Conservation (phyloP, 2,113 vertebrate genomes). For the Oncorhynchus masou region DNA sequence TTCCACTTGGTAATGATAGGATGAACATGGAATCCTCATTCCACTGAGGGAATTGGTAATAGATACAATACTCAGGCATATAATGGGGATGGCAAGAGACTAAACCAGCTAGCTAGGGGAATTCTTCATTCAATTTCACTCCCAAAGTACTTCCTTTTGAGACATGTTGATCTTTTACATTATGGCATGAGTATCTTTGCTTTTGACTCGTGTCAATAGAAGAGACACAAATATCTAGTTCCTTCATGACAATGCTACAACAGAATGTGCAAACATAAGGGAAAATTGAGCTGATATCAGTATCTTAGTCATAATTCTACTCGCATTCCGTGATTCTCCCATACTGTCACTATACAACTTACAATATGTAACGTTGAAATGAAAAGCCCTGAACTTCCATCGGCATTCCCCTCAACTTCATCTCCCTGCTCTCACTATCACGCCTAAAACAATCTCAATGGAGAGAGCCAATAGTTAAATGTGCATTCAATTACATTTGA, state of each 20-base stretch:
- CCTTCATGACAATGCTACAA: constrained; percentile 46
- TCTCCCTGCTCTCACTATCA: not conserved
- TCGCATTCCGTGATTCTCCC: constrained; percentile 24
- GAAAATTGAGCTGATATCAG: constrained; percentile 36
- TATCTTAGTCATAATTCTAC: constrained; percentile 1
- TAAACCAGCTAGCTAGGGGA: constrained; percentile 64
- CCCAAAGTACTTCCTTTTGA: constrained; percentile 46
- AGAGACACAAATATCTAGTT: constrained; percentile 41
- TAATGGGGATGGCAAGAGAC: constrained; percentile 70
- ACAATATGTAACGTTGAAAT: not conserved
- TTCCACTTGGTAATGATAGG: constrained; percentile 61
- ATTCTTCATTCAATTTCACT: constrained; percentile 70
- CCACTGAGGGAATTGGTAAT: constrained; percentile 65
- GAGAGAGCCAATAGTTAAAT: not conserved
- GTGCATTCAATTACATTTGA: constrained; percentile 5
- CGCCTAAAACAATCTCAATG: not conserved
- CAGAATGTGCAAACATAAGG: constrained; percentile 32
- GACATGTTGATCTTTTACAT: constrained; percentile 25
- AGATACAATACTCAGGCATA: constrained; percentile 65
- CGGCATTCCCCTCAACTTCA: not conserved
- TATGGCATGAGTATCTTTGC: constrained; percentile 40
- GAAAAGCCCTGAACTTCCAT: not conserved
- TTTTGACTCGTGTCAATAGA: constrained; percentile 43
- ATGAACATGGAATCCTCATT: constrained; percentile 57
- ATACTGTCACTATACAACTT: constrained; percentile 32